Evolutionary conservation across 2,113 vertebrate species (phyloP).

Genomic region (Pygoscelis adeliae): DNA sequence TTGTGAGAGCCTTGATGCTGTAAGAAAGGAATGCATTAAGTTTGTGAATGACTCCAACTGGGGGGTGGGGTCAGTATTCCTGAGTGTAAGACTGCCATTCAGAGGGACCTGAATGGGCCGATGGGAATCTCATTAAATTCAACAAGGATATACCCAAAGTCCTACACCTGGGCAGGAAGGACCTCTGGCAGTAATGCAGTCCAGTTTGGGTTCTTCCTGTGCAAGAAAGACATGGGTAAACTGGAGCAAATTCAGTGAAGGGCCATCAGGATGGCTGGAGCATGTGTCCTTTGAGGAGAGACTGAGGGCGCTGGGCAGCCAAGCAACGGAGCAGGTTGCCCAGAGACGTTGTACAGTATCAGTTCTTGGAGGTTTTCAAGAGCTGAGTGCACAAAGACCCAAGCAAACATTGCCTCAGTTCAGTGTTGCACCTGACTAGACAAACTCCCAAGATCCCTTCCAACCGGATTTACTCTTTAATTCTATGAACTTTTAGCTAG

Average conservation of each 20-base stretch:
- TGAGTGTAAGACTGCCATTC: neutral
- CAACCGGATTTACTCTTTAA: neutral
- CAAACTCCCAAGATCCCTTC: neutral
- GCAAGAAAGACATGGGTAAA: neutral
- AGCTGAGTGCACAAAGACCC: neutral
- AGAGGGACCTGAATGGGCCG: neutral
- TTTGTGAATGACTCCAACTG: neutral
- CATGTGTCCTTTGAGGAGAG: neutral
- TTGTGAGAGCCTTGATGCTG: neutral
- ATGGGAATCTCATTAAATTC: neutral
- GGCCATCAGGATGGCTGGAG: neutral
- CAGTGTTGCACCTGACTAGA: neutral
- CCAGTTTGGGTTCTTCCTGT: neutral
- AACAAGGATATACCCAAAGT: neutral
- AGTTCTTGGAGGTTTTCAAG: neutral
- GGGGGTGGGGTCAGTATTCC: neutral
- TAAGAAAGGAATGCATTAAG: neutral
- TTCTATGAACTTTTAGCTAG: neutral
- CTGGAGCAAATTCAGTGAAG: neutral
- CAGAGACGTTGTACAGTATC: neutral
- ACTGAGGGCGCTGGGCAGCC: neutral
- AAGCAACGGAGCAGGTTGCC: neutral
- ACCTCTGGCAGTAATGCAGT: neutral
- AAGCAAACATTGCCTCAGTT: neutral
- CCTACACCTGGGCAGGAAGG: neutral